These are phyloP conservation scores for Maniola hyperantus DNA, from an alignment of 2,888 invertebrate species.

Conservation along the genomic window DNA sequence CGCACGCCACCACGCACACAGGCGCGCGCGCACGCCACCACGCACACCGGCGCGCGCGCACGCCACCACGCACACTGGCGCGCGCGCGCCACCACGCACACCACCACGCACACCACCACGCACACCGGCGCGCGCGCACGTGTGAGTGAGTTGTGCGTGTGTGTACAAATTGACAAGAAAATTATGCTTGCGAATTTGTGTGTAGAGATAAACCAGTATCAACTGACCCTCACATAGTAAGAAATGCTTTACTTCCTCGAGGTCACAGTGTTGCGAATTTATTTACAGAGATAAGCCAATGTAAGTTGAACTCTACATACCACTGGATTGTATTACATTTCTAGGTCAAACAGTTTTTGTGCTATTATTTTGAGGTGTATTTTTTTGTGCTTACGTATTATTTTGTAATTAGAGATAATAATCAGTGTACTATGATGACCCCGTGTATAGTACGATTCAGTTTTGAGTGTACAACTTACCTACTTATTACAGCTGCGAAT, in stretches of 20 bases:
- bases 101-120: too few species aligned
- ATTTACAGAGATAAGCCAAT: background rate
- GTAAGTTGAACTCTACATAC: background rate
- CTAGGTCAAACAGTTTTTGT: slow-evolving; percentile 3
- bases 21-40: too few species aligned
- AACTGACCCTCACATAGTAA: background rate
- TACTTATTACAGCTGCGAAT: background rate
- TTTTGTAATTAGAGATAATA: slow-evolving; percentile 4
- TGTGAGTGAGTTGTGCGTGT: background rate
- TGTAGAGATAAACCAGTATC: background rate
- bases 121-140: slow-evolving; percentile 14
- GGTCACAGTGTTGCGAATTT: slow-evolving; percentile 6
- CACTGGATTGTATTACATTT: background rate
- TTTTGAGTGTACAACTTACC: background rate
- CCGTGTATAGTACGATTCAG: background rate
- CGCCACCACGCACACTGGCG: background rate
- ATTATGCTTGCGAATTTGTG: slow-evolving; percentile 8
- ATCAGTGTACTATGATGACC: background rate
- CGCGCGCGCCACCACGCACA: too few species aligned
- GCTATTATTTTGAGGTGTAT: slow-evolving; percentile 2
- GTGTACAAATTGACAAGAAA: background rate
- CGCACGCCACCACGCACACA: slow-evolving; percentile 11
- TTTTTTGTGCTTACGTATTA: background rate
- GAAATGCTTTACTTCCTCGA: background rate
- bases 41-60: slow-evolving; percentile 17